Conservation (phyloP, 2,113 vertebrate species). For the Percopsis transmontana region DNA sequence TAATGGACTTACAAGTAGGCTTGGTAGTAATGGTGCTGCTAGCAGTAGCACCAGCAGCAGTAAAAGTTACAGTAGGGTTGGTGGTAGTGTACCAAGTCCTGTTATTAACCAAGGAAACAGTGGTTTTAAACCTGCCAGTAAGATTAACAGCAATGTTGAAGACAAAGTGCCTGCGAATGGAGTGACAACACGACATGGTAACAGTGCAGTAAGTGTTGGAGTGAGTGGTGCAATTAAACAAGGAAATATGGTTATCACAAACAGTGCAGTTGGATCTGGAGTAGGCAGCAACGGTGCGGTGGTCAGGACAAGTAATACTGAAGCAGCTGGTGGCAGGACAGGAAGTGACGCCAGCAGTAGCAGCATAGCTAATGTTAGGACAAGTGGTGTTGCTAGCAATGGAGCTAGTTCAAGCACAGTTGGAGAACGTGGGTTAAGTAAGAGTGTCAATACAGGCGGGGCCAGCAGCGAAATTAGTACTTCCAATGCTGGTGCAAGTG, state of each 20-base stretch:
- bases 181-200: conserved; percentile 42
- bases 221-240: conserved; percentile 24
- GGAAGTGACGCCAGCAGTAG: conserved; percentile 22
- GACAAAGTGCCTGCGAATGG: conserved; percentile 40
- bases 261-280: conserved; percentile 16
- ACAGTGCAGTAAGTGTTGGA: conserved; percentile 20
- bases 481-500: conserved; percentile 17
- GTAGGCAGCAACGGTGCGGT: conserved; percentile 22
- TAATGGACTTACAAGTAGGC: conserved; percentile 26
- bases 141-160: conserved; percentile 33
- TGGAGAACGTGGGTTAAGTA: conserved; percentile 33
- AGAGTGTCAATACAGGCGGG: conserved; percentile 15
- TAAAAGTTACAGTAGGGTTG: conserved; percentile 25
- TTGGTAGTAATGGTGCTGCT: conserved; percentile 3
- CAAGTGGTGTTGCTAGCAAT: conserved; percentile 36
- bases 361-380: conserved; percentile 16
- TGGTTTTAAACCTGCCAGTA: conserved; percentile 44
- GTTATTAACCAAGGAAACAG: conserved; percentile 19
- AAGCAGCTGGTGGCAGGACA: conserved; percentile 39
- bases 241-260: conserved; percentile 29
- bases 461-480: neutral
- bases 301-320: conserved; percentile 45
- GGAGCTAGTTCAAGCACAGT: conserved; percentile 25
- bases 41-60: conserved; percentile 19
- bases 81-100: conserved; percentile 32